Evolutionary conservation across 2,797 vertebrate genomes (phyloP), one percentile per base, ranked within the genome.

Genomic region (Acrossocheilus wenchowensis): DNA sequence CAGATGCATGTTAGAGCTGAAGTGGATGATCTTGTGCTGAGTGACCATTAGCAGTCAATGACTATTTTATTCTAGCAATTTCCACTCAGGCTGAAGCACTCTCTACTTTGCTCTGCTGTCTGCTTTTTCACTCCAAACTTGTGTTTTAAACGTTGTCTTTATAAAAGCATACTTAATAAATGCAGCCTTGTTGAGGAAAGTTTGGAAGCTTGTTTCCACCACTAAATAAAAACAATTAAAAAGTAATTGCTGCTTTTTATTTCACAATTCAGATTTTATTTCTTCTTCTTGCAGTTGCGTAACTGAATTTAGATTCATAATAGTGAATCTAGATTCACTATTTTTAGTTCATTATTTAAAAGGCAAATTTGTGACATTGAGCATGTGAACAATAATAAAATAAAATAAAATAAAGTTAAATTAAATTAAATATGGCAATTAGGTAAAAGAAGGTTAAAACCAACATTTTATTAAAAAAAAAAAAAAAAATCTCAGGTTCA

Each of bases 31-130:
- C 62, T 66, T 84, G 45, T 78, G 69, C 45, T 78, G 68, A 89
- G 80, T 87, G 86, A 84, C 36, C 81, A 84, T 88, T 81, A 86
- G 81, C 62, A 72, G 72, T 81, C 54, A 62, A 82, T 64, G 78
- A 78, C 78, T 23, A 34, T 82, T 83, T 81, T 74, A 80, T 23
- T 43, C 41, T 52, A 71, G 84, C 48, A 81, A 45, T 81, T 81
- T 84, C 62, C 77, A 34, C 78, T 81, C 72, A 11, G 11, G 43
- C 19, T 80, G 36, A 60, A 66, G 71, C 78, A 68, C 66, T 77
- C 79, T 57, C 21, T 36, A 66, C 50, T 72, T 72, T 41, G 39
- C 8, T 43, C n/a, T 45, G 82, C 11, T 36, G 69, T 34, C 57
- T 84, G 48, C 50, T 43, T 60, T 73, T 80, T n/a, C 36, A 26